Conservation (phyloP, 2,888 invertebrate species). For the Epistrophe grossulariae region DNA sequence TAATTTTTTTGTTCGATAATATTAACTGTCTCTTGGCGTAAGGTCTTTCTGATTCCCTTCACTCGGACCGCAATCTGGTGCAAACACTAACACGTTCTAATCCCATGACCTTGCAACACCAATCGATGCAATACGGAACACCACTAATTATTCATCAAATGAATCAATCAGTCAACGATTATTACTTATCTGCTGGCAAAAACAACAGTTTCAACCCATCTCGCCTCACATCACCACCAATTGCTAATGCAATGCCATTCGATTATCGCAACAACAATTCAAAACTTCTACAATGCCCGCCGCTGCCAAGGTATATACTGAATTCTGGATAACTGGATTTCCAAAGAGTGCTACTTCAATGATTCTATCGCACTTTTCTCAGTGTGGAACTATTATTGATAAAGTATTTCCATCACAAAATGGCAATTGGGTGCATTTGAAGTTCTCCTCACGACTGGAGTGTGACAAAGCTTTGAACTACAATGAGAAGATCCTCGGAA, state of each 20-base stretch:
- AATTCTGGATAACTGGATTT: slow-evolving; percentile 96
- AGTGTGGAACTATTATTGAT: slow-evolving; percentile 92
- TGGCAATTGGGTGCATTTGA: slow-evolving; percentile 97
- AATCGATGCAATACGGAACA: slow-evolving; percentile 77
- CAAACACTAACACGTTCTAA: slow-evolving; percentile 77
- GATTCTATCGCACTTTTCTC: slow-evolving; percentile 91
- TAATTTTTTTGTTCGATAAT: neutral
- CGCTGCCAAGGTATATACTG: slow-evolving; percentile 79
- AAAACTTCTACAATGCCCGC: slow-evolving; percentile 77
- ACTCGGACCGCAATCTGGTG: slow-evolving; percentile 78
- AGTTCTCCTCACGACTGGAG: slow-evolving; percentile 92
- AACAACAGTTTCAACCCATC: slow-evolving; percentile 75
- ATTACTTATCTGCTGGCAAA: slow-evolving; percentile 77
- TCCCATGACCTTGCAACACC: slow-evolving; percentile 66
- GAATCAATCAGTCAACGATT: slow-evolving; percentile 76
- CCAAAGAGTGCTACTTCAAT: slow-evolving; percentile 91
- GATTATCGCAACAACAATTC: slow-evolving; percentile 70
- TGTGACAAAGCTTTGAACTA: slow-evolving; percentile 94
- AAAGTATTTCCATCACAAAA: slow-evolving; percentile 90
- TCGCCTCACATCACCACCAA: slow-evolving; percentile 62
- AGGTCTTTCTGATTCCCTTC: slow-evolving; percentile 82
- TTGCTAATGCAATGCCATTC: slow-evolving; percentile 41
- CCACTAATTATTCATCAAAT: slow-evolving; percentile 69
- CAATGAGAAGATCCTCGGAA: slow-evolving; percentile 93
- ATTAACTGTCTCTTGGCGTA: slow-evolving; percentile 47